Base-by-base conservation (phyloP, 2,113 vertebrate species). In the Verasper variegatus region DNA sequence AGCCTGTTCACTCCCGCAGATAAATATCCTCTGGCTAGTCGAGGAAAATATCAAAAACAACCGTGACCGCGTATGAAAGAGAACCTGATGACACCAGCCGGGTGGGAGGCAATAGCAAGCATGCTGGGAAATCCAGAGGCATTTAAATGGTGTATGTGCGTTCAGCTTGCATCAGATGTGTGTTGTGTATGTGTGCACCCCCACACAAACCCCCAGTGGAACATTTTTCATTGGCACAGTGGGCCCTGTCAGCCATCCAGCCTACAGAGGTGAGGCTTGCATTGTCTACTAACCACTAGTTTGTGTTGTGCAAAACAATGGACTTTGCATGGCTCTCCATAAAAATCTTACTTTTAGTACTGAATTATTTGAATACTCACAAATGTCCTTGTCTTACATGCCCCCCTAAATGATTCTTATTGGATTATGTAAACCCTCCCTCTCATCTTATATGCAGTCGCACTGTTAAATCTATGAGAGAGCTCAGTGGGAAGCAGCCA, bases 11-110 rank as follows among this genome's bases (percentile, higher is more conserved):
- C 89, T 88, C 88, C 88, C 40, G 26, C 81, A 85, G 91, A 93
- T 90, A 94, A 94, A 94, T 93, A 93, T 89, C 94, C 92, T 91
- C 79, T 68, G 88, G 92, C 93, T 78, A 85, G 58, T 76, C 68
- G 85, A 93, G 85, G 83, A 86, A 93, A 93, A 92, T 92, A 91
- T 92, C 75, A 94, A 92, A 88, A 91, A 91, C 85, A 92, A 93
- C 81, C 79, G 81, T 83, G 88, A 91, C 86, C 71, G 65, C 62
- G 70, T 83, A 85, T 90, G 76, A 88, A 90, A 83, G 76, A 67
- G 83, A 83, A 75, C 5, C 76, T 73, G 80, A 88, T 54, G 79
- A 87, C 66, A 88, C 76, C 69, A 78, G 63, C 73, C 40, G 62
- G 51, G 87, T 15, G 68, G 87, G 88, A 88, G 83, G 75, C 68